Evolutionary conservation across 2,797 vertebrate species (phyloP).

Genomic region (Lagorchestes hirsutus): DNA sequence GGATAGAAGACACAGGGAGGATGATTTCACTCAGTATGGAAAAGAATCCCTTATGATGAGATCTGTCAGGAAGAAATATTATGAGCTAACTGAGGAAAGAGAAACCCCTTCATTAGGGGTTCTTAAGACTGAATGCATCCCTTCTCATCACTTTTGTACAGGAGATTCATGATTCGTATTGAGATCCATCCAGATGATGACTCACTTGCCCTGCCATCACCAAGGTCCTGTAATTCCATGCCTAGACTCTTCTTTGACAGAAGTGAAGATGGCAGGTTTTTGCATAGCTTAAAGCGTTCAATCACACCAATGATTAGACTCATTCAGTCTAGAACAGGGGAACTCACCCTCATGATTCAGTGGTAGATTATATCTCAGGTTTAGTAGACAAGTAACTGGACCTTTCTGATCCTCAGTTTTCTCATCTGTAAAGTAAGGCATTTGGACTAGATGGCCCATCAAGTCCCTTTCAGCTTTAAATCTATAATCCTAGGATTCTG

Average conservation of each 20-base stretch:
- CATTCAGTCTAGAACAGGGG: no score
- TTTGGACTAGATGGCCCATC: background rate
- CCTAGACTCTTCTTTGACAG: background rate
- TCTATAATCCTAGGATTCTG: background rate
- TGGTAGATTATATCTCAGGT: background rate
- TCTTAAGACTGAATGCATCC: background rate
- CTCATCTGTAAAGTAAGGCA: background rate
- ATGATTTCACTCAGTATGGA: background rate
- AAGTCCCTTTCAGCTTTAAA: background rate
- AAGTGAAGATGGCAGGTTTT: background rate
- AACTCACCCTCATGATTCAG: rapidly evolving
- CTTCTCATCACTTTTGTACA: background rate
- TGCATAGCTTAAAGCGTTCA: background rate
- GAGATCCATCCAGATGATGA: background rate
- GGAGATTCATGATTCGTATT: background rate
- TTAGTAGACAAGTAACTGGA: background rate
- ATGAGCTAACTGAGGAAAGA: background rate
- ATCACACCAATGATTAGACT: background rate
- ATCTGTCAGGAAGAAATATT: background rate
- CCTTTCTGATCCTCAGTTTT: background rate
- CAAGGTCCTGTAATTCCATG: background rate
- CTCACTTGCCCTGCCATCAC: background rate
- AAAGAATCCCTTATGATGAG: background rate
- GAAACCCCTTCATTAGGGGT: background rate
- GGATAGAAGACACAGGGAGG: background rate